Conservation (phyloP, 2,113 vertebrate genomes). For the Puffinus mauretanicus region DNA sequence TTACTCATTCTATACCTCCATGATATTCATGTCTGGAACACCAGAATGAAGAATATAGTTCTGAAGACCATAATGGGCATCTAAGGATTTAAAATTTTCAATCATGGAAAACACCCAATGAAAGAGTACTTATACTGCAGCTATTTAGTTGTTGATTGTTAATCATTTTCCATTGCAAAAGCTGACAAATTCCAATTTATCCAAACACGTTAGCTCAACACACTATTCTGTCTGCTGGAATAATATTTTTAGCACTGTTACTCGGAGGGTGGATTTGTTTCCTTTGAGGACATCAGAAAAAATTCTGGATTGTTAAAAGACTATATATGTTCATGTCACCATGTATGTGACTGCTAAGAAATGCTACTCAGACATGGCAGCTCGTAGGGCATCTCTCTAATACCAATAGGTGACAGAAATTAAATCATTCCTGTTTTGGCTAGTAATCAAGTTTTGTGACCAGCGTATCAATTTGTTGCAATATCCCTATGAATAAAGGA, state of each 20-base stretch:
- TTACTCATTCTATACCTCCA: background rate
- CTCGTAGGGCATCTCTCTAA: background rate
- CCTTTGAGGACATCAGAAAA: background rate
- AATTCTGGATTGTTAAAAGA: background rate
- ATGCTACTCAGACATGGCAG: background rate
- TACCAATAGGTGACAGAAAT: background rate
- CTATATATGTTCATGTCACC: background rate
- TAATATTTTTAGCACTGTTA: background rate
- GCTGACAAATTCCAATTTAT: background rate
- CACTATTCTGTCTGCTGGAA: background rate
- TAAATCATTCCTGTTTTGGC: background rate
- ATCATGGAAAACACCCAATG: background rate
- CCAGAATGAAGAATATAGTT: background rate
- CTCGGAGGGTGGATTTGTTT: background rate
- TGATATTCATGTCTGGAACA: background rate
- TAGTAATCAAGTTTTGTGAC: background rate
- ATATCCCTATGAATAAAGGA: background rate
- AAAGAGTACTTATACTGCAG: background rate
- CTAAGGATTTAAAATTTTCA: background rate
- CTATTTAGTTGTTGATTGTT: background rate
- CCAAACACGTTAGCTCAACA: background rate
- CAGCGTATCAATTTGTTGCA: background rate
- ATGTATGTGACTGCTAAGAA: background rate
- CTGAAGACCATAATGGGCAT: background rate
- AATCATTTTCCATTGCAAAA: background rate